Evolutionary conservation across 1,140 invertebrate species (phyloP).

Genomic region (Archivesica marissinica): DNA sequence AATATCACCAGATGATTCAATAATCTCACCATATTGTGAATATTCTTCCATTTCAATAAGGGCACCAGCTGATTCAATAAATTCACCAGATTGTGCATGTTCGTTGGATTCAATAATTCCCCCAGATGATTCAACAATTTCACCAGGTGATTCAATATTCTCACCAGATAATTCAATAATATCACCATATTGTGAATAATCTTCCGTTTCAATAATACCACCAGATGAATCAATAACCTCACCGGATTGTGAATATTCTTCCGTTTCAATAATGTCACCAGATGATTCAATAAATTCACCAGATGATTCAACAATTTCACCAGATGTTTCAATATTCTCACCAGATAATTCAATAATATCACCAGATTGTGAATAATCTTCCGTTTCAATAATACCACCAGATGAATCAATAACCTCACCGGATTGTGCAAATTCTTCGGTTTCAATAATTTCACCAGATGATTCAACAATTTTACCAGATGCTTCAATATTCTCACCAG

Average conservation of each 20-base stretch:
- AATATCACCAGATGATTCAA: slow-evolving; percentile 7
- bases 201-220: neutral
- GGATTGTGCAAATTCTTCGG: too few relatives aligned
- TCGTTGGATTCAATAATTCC: neutral
- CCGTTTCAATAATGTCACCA: neutral
- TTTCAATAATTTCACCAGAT: too few relatives aligned
- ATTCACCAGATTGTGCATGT: neutral
- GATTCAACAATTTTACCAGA: too few relatives aligned
- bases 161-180: too few relatives aligned
- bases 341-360: too few relatives aligned
- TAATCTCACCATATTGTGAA: neutral
- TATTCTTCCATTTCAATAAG: neutral
- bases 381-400: too few relatives aligned
- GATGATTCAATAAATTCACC: neutral
- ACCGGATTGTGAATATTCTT: neutral
- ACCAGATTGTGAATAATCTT: too few relatives aligned
- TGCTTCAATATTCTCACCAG: neutral
- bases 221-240: neutral
- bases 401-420: too few relatives aligned
- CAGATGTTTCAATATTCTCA: too few relatives aligned
- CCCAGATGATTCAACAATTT: neutral
- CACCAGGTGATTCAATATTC: neutral
- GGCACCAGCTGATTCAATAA: neutral
- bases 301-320: too few relatives aligned
- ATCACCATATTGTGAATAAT: too few relatives aligned